Percentiles rank a stretch among this genome's conserved stretches.
phyloP scores from a whole-genome alignment of 2,113 vertebrate genomes.

The Chaetorhynchus papuensis region DNA sequence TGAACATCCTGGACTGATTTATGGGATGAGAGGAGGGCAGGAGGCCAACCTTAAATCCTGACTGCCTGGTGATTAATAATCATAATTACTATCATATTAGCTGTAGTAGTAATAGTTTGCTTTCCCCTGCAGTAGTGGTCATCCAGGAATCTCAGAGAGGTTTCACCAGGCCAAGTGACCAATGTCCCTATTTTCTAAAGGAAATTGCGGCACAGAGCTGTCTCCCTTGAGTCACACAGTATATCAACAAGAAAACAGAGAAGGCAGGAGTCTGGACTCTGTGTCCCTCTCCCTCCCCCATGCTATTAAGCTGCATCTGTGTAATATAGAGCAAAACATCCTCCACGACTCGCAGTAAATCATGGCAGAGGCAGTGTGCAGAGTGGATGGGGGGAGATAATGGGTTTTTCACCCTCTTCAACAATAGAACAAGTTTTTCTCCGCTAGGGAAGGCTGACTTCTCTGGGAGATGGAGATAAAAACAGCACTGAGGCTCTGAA shows the following conservation, averaged over 20 bases:
- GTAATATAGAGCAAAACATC: slow-evolving; percentile 62
- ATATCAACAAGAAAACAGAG: slow-evolving; percentile 54
- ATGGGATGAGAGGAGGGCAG: slow-evolving; percentile 52
- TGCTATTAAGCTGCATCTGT: slow-evolving; percentile 64
- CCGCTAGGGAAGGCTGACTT: slow-evolving; percentile 13
- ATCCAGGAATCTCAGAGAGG: background rate
- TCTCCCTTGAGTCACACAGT: slow-evolving; percentile 47
- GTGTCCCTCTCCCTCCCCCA: slow-evolving; percentile 60
- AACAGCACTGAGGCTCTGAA: background rate
- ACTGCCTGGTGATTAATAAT: slow-evolving; percentile 57
- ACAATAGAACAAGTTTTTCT: slow-evolving; percentile 61
- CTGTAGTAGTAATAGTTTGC: slow-evolving; percentile 11
- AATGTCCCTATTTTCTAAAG: slow-evolving; percentile 1
- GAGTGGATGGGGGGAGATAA: slow-evolving; percentile 54
- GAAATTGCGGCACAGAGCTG: slow-evolving; percentile 33
- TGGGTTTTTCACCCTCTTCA: slow-evolving; percentile 55
- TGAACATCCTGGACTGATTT: slow-evolving; percentile 16
- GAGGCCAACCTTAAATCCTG: slow-evolving; percentile 57
- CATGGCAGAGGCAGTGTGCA: slow-evolving; percentile 38
- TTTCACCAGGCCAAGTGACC: slow-evolving; percentile 12
- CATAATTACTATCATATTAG: slow-evolving; percentile 52
- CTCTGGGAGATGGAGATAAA: slow-evolving; percentile 17
- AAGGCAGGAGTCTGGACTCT: slow-evolving; percentile 49
- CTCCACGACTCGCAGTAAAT: slow-evolving; percentile 58
- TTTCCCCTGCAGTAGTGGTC: slow-evolving; percentile 26